These are phyloP conservation scores for Copsychus sechellarum DNA, from an alignment of 2,113 vertebrate species.

Conservation along the genomic window DNA sequence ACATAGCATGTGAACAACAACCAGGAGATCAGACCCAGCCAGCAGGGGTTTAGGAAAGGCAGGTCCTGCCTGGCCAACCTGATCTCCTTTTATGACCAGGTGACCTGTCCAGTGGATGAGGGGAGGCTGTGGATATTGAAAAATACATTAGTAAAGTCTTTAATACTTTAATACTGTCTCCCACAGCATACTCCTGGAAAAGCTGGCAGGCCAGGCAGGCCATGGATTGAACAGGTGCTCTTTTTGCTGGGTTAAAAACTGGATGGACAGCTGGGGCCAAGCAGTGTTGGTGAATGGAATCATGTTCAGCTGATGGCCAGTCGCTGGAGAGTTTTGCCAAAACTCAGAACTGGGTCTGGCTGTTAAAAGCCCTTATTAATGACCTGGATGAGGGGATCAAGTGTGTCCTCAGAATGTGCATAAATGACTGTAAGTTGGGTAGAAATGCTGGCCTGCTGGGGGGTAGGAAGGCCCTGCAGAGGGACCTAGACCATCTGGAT, in stretches of 20 bases:
- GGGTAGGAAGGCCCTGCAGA: background rate
- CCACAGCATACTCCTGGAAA: background rate
- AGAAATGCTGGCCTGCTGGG: background rate
- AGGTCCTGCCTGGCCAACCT: background rate
- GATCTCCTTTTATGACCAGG: background rate
- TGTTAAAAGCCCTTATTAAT: background rate
- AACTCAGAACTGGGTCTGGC: background rate
- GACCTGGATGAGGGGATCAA: rapidly evolving
- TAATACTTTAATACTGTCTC: background rate
- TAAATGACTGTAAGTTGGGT: background rate
- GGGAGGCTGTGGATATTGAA: background rate
- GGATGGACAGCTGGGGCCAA: background rate
- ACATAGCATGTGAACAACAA: rapidly evolving
- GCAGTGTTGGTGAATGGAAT: background rate
- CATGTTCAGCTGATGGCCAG: background rate
- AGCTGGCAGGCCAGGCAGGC: background rate
- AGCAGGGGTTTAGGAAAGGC: background rate
- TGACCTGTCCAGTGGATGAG: background rate
- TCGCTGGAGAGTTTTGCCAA: background rate
- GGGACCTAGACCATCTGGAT: background rate
- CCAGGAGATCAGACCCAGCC: background rate
- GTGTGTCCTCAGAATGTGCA: rapidly evolving
- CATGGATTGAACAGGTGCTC: background rate
- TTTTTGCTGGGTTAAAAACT: background rate
- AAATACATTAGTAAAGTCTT: background rate